Evolutionary conservation across 37 sponge, comb jelly and placozoan species (phyloP).

Genomic region (Chondrilla cf. caribensis): DNA sequence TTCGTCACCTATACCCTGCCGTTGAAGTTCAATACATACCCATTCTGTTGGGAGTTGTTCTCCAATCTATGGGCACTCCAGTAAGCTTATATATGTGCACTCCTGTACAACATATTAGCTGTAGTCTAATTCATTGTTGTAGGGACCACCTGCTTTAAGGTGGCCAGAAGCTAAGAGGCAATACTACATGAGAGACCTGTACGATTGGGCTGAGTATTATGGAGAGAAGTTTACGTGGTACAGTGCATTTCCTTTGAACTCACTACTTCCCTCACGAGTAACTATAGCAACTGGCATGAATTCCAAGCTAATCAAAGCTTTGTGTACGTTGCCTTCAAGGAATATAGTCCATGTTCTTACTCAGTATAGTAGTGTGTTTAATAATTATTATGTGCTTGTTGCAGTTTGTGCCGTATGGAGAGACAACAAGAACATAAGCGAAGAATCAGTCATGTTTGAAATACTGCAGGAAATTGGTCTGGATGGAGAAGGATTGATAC

Average conservation of each 20-base stretch:
- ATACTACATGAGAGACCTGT: slow-evolving; percentile 52
- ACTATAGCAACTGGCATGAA: slow-evolving; percentile 54
- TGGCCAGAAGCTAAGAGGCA: slow-evolving; percentile 58
- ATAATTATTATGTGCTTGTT: not conserved
- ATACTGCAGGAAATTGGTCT: slow-evolving; percentile 56
- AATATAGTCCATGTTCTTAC: not conserved
- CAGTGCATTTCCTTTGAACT: slow-evolving; percentile 69
- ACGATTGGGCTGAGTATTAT: slow-evolving; percentile 58
- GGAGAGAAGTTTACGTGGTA: slow-evolving; percentile 44
- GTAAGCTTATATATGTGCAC: not conserved
- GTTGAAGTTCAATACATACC: slow-evolving; percentile 80
- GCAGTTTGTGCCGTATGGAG: slow-evolving; percentile 79
- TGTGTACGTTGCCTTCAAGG: slow-evolving; percentile 42
- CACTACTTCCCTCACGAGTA: slow-evolving; percentile 76
- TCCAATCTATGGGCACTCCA: slow-evolving; percentile 78
- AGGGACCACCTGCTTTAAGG: slow-evolving; percentile 54
- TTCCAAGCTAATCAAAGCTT: slow-evolving; percentile 13
- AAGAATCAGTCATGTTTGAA: slow-evolving; percentile 42
- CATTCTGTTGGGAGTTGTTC: slow-evolving; percentile 80
- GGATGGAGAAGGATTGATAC: slow-evolving; percentile 34
- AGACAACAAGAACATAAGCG: slow-evolving; percentile 63
- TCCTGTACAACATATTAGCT: not conserved
- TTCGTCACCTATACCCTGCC: slow-evolving; percentile 21
- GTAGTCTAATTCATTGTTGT: no score
- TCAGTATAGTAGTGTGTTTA: not conserved